These are phyloP conservation scores for Drosophila neoperkinsi DNA, from an alignment of 2,888 invertebrate genomes.

Conservation along the genomic window DNA sequence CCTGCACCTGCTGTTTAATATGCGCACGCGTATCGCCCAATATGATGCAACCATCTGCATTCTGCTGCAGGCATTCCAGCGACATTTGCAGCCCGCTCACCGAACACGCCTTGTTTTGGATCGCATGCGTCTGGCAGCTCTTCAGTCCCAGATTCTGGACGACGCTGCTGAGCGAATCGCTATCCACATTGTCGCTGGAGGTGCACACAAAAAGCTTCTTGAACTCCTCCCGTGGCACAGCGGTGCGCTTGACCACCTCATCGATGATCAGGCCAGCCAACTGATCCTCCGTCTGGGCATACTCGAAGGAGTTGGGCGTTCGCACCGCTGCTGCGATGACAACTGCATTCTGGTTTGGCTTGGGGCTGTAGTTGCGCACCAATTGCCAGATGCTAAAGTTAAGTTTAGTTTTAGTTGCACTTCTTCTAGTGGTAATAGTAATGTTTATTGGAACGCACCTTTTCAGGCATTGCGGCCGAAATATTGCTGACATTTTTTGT, in stretches of 20 bases:
- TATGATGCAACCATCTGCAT: slow-evolving; percentile 46
- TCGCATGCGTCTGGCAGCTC: slow-evolving; percentile 95
- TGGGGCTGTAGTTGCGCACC: slow-evolving; percentile 31
- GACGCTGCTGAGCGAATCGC: slow-evolving; percentile 85
- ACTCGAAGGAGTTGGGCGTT: slow-evolving; percentile 93
- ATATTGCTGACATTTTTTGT: slow-evolving; percentile 29
- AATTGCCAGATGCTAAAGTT: slow-evolving; percentile 30
- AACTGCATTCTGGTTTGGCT: slow-evolving; percentile 89
- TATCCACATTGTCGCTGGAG: slow-evolving; percentile 70
- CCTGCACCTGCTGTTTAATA: slow-evolving; percentile 95
- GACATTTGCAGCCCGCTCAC: slow-evolving; percentile 48
- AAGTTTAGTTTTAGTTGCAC: not conserved
- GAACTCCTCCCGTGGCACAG: slow-evolving; percentile 92
- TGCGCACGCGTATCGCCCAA: slow-evolving; percentile 56
- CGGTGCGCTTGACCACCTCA: slow-evolving; percentile 91
- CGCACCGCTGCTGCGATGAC: slow-evolving; percentile 96
- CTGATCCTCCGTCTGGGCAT: slow-evolving; percentile 87
- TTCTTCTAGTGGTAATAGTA: not conserved
- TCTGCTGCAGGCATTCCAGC: slow-evolving; percentile 42
- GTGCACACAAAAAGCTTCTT: slow-evolving; percentile 95
- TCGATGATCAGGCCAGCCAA: slow-evolving; percentile 95
- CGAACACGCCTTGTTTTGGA: slow-evolving; percentile 85
- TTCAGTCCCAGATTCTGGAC: slow-evolving; percentile 94
- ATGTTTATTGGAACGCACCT: slow-evolving; percentile 29
- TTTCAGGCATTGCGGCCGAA: slow-evolving; percentile 20